Evolutionary conservation across 2,797 vertebrate genomes (phyloP), one percentile per base, ranked within the genome.

Genomic region (Lepidocolaptes lacrymiger): DNA sequence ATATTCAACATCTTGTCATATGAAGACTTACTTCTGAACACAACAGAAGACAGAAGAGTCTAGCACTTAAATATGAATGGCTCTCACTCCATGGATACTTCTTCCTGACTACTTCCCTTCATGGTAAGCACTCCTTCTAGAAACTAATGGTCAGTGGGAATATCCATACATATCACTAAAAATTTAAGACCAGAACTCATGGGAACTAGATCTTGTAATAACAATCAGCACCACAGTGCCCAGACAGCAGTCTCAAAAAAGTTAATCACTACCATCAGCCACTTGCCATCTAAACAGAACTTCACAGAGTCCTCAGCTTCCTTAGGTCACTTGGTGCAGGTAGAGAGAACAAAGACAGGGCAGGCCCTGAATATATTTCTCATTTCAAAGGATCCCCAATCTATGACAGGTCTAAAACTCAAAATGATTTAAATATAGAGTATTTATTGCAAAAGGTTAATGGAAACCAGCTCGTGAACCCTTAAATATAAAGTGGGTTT

Each of bases 341-440:
- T 3, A 59, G 22, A 59, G 2, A 41, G 20, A 79, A 46, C 0
- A 0, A 6, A 46, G 1, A n/a, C 0, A 41, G 32, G 26, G 66
- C 23, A 91, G 34, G 21, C 5, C 13, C 34, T 23, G 15, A 89
- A 76, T 23, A 10, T 15, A 61, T 46, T 14, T 22, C 2, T 39
- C 18, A 79, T 73, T 79, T 62, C 51, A 68, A 78, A 73, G 27
- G n/a, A 77, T 7, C 3, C 12, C 48, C 36, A 68, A 17, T 49
- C 87, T 89, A 37, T 89, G 27, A 64, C 21, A 61, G 16, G 21
- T 73, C 21, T n/a, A 43, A 58, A 85, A 69, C 7, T 79, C 30
- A n/a, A 39, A 54, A 5, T 51, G 2, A 22, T 56, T 78, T 68
- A 78, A 48, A 72, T 52, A 34, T 68, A 48, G 30, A 75, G 46